phyloP scores from a whole-genome alignment of 2,797 vertebrate species.

The Danio choprae region DNA sequence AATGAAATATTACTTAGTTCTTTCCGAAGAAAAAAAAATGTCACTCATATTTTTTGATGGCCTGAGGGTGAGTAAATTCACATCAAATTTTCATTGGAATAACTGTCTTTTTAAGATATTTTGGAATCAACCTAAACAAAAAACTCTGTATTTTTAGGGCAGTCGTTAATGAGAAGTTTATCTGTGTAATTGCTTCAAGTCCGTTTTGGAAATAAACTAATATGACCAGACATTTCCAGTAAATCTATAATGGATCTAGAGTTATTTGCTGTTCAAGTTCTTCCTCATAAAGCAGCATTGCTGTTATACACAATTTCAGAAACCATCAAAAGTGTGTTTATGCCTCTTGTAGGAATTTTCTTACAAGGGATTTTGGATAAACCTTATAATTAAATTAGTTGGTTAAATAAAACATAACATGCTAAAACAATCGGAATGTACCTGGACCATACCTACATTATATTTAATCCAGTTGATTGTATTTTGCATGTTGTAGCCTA shows the following conservation, averaged over 20 bases:
- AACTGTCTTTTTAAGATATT: too few species aligned
- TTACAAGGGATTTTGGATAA: not conserved
- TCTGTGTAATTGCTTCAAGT: constrained; percentile 28
- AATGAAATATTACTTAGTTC: too few species aligned
- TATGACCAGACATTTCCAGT: constrained; percentile 74
- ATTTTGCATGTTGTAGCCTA: too few species aligned
- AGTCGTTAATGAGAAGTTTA: constrained; percentile 7
- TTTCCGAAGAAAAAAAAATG: too few species aligned
- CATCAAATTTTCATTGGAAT: too few species aligned
- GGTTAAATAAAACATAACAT: too few species aligned
- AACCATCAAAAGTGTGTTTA: not conserved
- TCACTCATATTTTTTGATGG: too few species aligned
- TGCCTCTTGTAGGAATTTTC: not conserved
- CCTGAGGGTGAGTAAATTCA: too few species aligned
- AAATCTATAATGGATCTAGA: constrained; percentile 76
- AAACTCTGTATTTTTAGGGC: constrained; percentile 16
- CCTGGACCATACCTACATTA: too few species aligned
- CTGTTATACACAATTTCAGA: not conserved
- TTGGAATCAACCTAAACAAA: not conserved
- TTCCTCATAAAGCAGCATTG: not conserved
- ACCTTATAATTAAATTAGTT: too few species aligned
- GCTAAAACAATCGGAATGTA: too few species aligned
- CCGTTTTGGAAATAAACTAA: constrained; percentile 63
- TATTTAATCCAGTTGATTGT: too few species aligned
- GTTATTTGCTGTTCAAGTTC: constrained; percentile 17